phyloP scores from a whole-genome alignment of 2,113 vertebrate genomes.

The Alligator mississippiensis region DNA sequence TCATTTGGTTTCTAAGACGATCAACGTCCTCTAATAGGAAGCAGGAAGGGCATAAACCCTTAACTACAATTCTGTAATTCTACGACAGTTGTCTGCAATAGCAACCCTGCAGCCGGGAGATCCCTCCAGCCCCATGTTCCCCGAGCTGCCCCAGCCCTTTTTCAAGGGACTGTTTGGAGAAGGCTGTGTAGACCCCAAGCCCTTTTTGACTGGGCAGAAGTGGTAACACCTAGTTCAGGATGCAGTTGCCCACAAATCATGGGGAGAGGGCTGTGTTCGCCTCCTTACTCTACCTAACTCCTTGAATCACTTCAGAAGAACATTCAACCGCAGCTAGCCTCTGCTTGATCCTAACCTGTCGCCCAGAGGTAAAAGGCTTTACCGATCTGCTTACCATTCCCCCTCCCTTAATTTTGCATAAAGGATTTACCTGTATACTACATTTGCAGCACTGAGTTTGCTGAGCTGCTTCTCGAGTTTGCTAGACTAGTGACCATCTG shows the following conservation, averaged over 20 bases:
- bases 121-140: not conserved
- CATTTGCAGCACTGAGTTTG: not conserved
- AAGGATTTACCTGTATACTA: fast-evolving
- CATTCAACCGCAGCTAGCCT: fast-evolving
- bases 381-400: not conserved
- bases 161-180: too few relatives aligned
- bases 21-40: too few relatives aligned
- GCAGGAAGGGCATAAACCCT: too few relatives aligned
- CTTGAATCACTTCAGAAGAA: not conserved
- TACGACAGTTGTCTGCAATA: not conserved
- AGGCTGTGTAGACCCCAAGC: not conserved
- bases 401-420: not conserved
- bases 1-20: too few relatives aligned
- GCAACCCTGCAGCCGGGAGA: not conserved
- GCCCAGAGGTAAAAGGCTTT: fast-evolving
- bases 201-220: not conserved
- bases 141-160: not conserved
- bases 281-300: too few relatives aligned
- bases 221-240: not conserved
- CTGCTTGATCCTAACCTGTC: not conserved
- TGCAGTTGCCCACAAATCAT: too few relatives aligned
- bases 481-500: not conserved
- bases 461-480: not conserved
- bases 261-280: not conserved
- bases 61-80: too few relatives aligned